These are phyloP conservation scores for Paramormyrops hopkinsi DNA, from an alignment of 2,797 vertebrate species.

Conservation along the genomic window DNA sequence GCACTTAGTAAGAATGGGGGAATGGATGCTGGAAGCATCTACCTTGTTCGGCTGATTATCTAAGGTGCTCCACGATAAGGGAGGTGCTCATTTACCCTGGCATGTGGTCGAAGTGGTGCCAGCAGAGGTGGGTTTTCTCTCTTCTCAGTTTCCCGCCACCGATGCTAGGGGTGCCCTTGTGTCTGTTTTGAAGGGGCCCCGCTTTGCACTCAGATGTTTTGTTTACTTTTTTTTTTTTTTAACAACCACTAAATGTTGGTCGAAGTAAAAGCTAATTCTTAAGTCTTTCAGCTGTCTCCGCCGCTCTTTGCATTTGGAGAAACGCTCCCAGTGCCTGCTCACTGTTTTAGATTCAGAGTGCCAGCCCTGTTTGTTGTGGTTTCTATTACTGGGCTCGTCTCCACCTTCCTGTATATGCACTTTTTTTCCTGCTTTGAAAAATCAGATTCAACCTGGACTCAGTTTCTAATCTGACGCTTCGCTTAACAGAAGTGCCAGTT, in stretches of 20 bases:
- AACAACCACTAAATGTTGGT: background rate
- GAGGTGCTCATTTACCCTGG: background rate
- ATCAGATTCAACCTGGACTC: slow-evolving; percentile 6
- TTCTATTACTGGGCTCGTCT: background rate
- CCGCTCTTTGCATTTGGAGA: background rate
- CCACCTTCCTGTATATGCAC: background rate
- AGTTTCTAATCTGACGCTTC: slow-evolving; percentile 2
- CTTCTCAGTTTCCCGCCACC: background rate
- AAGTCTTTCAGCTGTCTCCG: background rate
- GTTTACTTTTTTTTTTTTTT: background rate
- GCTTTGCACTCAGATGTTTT: background rate
- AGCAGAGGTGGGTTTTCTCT: background rate
- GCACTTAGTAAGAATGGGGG: background rate
- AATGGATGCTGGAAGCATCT: background rate
- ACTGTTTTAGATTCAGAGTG: background rate
- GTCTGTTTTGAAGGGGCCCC: background rate
- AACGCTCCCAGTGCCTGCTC: background rate
- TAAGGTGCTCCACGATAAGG: background rate
- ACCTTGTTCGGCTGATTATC: background rate
- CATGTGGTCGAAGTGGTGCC: background rate
- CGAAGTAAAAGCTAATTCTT: background rate
- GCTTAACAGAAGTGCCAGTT: background rate
- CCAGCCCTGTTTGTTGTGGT: background rate
- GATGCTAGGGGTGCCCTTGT: background rate
- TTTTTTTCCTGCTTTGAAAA: slow-evolving; percentile 1